Conservation (phyloP, 2,113 vertebrate species). For the Oreamnos americanus region DNA sequence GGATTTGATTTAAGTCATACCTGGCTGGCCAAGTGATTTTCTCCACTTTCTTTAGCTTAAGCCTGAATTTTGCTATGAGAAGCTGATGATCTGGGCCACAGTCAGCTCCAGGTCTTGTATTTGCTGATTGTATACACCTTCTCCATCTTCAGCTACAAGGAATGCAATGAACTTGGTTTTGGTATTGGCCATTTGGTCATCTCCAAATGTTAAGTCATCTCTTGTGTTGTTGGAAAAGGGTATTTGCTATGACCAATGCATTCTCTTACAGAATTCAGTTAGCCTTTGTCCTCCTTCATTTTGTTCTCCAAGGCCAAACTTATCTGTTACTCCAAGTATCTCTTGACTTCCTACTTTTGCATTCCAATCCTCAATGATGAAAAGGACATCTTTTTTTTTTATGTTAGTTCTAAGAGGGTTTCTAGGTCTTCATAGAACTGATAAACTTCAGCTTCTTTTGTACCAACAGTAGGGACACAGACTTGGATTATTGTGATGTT, state of each 20-base stretch:
- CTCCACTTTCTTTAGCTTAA: background rate
- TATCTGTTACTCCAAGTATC: background rate
- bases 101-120: background rate
- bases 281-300: background rate
- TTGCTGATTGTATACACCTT: background rate
- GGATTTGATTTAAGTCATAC: background rate
- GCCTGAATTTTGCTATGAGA: background rate
- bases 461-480: background rate
- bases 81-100: background rate
- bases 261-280: background rate
- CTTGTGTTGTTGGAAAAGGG: background rate
- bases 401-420: background rate
- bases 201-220: background rate
- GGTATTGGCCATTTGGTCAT: background rate
- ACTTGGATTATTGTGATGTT: background rate
- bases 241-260: background rate
- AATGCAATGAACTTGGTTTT: background rate
- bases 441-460: background rate
- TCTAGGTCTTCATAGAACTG: background rate
- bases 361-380: background rate
- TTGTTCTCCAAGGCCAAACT: background rate
- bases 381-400: background rate
- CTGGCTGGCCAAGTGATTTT: background rate
- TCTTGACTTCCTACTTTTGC: background rate
- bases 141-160: background rate